These are phyloP conservation scores for Chrysogorgia sp. DNA, from an alignment of 92 coral and sea anemone species.

Conservation along the genomic window DNA sequence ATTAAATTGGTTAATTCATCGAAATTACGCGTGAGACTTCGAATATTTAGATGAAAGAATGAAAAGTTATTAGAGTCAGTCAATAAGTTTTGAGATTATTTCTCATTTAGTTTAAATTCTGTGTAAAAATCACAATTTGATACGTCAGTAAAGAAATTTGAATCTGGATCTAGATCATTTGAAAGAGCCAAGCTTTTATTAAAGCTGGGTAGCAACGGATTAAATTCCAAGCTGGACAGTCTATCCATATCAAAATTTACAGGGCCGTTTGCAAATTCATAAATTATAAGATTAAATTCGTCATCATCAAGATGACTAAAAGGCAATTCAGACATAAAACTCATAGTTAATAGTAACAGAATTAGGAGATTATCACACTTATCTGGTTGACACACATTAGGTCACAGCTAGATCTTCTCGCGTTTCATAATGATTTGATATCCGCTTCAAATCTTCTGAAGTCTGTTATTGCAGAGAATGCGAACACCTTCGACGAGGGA, in stretches of 20 bases:
- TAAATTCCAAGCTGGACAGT: conserved; percentile 12
- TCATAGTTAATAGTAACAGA: no score
- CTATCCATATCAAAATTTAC: conserved; percentile 44
- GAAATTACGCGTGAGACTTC: background rate
- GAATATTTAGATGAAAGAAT: background rate
- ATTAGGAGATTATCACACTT: no score
- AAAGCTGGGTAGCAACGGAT: background rate
- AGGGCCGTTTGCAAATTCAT: conserved; percentile 31
- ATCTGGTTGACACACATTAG: no score
- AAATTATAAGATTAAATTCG: conserved; percentile 23
- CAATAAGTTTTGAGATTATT: background rate
- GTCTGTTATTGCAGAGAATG: background rate
- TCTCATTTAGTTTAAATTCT: background rate
- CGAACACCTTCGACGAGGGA: background rate
- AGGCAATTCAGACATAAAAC: conserved; percentile 8
- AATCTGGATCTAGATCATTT: conserved; percentile 5
- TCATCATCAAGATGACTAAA: conserved; percentile 36
- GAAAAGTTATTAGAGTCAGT: background rate
- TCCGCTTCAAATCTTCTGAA: background rate
- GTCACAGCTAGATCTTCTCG: no score
- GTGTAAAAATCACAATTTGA: conserved; percentile 19
- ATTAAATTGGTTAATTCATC: background rate
- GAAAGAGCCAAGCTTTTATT: background rate
- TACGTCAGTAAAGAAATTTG: conserved; percentile 1
- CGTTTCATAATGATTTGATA: no score